phyloP scores from a whole-genome alignment of 2,888 invertebrate species.

The Malthinus flaveolus region DNA sequence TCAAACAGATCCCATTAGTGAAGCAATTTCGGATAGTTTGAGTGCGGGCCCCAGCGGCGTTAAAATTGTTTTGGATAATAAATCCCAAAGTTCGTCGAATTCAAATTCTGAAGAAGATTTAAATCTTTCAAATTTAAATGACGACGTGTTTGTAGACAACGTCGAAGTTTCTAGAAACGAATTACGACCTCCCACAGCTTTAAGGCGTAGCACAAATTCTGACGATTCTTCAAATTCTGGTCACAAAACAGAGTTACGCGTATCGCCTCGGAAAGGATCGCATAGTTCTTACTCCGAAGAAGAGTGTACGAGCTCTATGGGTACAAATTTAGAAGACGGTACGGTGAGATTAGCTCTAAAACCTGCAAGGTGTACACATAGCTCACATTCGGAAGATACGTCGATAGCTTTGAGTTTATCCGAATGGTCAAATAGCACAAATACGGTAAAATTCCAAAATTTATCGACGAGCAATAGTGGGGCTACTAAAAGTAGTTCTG shows the following conservation, averaged over 20 bases:
- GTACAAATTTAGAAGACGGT: conserved; percentile 75
- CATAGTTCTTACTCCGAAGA: conserved; percentile 77
- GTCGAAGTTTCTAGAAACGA: conserved; percentile 46
- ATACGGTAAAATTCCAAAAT: conserved; percentile 80
- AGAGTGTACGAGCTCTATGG: conserved; percentile 72
- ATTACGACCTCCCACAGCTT: conserved; percentile 51
- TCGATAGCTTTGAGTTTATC: conserved; percentile 84
- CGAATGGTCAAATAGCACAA: conserved; percentile 87
- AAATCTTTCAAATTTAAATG: conserved; percentile 53
- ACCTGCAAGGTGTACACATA: conserved; percentile 80
- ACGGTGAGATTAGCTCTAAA: conserved; percentile 80
- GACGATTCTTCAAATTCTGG: conserved; percentile 52
- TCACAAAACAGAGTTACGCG: conserved; percentile 41
- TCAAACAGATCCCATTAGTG: conserved; percentile 45
- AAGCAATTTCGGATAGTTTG: conserved; percentile 51
- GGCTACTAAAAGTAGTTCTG: conserved; percentile 64
- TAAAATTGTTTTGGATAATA: conserved; percentile 50
- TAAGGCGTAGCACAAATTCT: conserved; percentile 50
- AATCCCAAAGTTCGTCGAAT: conserved; percentile 43
- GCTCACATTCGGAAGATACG: conserved; percentile 84
- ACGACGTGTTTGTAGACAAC: conserved; percentile 54
- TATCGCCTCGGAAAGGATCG: conserved; percentile 49
- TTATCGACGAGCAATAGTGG: conserved; percentile 65
- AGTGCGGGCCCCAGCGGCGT: conserved; percentile 51
- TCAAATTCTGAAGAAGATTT: conserved; percentile 57